Evolutionary conservation across 2,888 invertebrate species (phyloP), one percentile per base, ranked within the genome.

Genomic region (Parelbella ahira): DNA sequence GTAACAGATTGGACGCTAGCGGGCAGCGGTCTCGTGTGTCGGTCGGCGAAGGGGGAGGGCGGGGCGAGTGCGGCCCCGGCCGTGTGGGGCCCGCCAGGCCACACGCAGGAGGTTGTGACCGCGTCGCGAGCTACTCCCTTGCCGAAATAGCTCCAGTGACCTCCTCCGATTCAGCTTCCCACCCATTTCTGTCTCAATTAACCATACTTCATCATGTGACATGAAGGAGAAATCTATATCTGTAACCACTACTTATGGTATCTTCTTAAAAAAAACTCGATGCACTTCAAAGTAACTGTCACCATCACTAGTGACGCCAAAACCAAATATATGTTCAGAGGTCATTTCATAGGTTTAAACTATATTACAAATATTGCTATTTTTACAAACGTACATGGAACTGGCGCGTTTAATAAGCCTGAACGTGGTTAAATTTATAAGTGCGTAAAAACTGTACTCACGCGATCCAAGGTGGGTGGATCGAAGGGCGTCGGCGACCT

Each of bases 21-120:
- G 79, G 81, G 82, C 82, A 79, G 82, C 76, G 80, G 79, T 83
- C 81, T 83, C 68, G 73, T 77, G 73, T 79, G 72, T 80, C 75
- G n/a, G 66, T 61, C 68, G 75, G 74, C 68, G 87, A 82, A 88
- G 86, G 87, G 88, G 87, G 83, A 86, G 87, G 88, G 88, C 87
- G 86, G 88, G 84, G 87, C 87, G 73, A 81, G 72, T 63, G 76
- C 80, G 74, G 84, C 77, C 80, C 83, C 82, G 72, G 78, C 80
- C 79, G 86, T 81, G 88, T 89, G 89, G 89, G 89, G 89, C 89
- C 83, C 83, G 80, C 64, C 83, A 83, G 82, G 84, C 84, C 86
- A 81, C 83, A 81, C 87, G 83, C 83, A 76, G 83, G 87, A 84
- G 88, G 89, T 89, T 89, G 89, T 89, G 89, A 89, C 89, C 86